Conservation (phyloP, 2,113 vertebrate genomes). For the Dendropsophus ebraccatus region DNA sequence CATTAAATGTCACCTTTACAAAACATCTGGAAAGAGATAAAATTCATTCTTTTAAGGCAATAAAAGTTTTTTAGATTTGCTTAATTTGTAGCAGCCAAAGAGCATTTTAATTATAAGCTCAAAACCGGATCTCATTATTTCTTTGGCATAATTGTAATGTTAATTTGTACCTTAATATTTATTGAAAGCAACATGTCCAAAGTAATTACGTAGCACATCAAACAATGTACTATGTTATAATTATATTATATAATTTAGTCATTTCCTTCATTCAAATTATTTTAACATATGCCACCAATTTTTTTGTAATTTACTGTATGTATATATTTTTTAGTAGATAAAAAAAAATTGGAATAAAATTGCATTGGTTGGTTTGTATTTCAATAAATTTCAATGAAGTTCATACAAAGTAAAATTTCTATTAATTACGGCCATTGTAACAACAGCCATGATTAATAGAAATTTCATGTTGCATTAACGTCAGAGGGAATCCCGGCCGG, state of each 20-base stretch:
- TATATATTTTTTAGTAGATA: background rate
- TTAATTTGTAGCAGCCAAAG: conserved; percentile 68
- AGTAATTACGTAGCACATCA: conserved; percentile 77
- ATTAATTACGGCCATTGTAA: too few species aligned
- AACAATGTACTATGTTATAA: conserved; percentile 69
- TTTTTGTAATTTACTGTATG: background rate
- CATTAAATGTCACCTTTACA: conserved; percentile 18
- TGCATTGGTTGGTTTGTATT: too few species aligned
- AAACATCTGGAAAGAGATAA: conserved; percentile 14
- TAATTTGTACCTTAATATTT: conserved; percentile 80
- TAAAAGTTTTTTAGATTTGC: conserved; percentile 71
- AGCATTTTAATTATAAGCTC: conserved; percentile 74
- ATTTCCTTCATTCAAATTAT: conserved; percentile 76
- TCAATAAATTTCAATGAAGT: too few species aligned
- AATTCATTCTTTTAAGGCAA: conserved; percentile 60
- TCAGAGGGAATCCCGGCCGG: too few species aligned
- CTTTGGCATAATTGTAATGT: conserved; percentile 70
- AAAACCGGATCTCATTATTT: conserved; percentile 73
- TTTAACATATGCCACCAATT: conserved; percentile 49
- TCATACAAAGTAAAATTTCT: too few species aligned
- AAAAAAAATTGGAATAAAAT: too few species aligned
- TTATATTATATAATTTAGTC: conserved; percentile 72
- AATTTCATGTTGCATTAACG: too few species aligned
- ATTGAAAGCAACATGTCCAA: conserved; percentile 78
- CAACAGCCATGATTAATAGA: too few species aligned